Conservation (phyloP, 2,888 invertebrate genomes). For the Leucozona laternaria region DNA sequence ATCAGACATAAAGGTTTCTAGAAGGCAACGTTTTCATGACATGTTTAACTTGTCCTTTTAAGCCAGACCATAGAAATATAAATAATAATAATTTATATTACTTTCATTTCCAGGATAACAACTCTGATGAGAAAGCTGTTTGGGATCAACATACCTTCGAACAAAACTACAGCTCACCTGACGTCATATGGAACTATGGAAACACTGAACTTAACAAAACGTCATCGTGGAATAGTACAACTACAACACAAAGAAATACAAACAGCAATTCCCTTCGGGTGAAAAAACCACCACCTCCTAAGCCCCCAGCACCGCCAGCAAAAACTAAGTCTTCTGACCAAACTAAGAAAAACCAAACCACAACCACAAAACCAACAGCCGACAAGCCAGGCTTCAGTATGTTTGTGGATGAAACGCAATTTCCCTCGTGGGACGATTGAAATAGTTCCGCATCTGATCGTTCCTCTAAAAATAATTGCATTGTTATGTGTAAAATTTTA, state of each 20-base stretch:
- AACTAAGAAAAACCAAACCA: conserved; percentile 78
- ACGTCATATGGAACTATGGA: conserved; percentile 67
- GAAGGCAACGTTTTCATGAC: too few relatives aligned
- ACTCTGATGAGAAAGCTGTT: conserved; percentile 83
- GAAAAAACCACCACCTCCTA: conserved; percentile 75
- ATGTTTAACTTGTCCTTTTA: too few relatives aligned
- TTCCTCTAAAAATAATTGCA: conserved; percentile 56
- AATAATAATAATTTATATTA: not conserved
- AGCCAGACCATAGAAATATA: too few relatives aligned
- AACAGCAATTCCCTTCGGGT: conserved; percentile 71
- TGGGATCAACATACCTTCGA: conserved; percentile 83
- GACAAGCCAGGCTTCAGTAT: conserved; percentile 83
- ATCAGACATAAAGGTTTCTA: too few relatives aligned
- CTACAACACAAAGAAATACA: conserved; percentile 63
- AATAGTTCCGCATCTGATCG: conserved; percentile 66
- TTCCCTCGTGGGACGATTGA: conserved; percentile 89
- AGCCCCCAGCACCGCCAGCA: conserved; percentile 76
- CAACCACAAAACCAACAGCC: conserved; percentile 78
- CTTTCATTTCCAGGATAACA: conserved; percentile 78
- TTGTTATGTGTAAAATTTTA: conserved; percentile 74
- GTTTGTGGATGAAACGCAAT: conserved; percentile 86
- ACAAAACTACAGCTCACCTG: conserved; percentile 77
- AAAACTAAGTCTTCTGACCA: conserved; percentile 76
- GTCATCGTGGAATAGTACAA: conserved; percentile 53
- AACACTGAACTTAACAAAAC: conserved; percentile 58